Percentiles rank a stretch among this genome's conserved stretches.
Evolutionary conservation across 2,113 vertebrate species (phyloP).

Genomic region (Protobothrops mucrosquamatus): DNA sequence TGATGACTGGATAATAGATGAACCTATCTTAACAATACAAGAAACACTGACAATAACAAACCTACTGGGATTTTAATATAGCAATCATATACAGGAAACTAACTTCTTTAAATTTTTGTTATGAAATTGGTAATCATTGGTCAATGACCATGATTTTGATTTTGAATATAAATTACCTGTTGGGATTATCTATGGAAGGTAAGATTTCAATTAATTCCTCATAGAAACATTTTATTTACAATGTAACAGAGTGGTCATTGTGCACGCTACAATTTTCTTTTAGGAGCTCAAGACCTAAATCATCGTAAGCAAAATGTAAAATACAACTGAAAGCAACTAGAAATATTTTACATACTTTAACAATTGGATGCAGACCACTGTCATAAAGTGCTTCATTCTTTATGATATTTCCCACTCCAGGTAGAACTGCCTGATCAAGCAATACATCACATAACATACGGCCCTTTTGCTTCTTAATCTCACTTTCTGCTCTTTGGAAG

Average conservation of each 20-base stretch:
- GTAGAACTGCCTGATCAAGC: conserved; percentile 87
- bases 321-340: background rate
- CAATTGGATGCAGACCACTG: conserved; percentile 84
- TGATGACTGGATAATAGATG: background rate
- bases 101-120: background rate
- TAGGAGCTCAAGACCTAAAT: background rate
- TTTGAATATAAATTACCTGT: background rate
- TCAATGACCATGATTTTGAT: background rate
- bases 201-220: background rate
- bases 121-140: background rate
- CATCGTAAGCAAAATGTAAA: background rate
- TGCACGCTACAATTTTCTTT: background rate
- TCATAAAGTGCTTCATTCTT: conserved; percentile 94
- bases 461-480: conserved; percentile 72
- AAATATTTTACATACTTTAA: conserved; percentile 73
- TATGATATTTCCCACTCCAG: conserved; percentile 96
- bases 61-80: background rate
- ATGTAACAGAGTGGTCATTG: background rate
- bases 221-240: background rate
- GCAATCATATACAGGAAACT: background rate
- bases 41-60: background rate
- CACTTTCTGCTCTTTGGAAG: conserved; percentile 74
- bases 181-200: background rate
- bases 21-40: background rate
- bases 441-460: conserved; percentile 90